Conservation (phyloP, 2,888 invertebrate species). For the Sinohyriopsis cumingii region DNA sequence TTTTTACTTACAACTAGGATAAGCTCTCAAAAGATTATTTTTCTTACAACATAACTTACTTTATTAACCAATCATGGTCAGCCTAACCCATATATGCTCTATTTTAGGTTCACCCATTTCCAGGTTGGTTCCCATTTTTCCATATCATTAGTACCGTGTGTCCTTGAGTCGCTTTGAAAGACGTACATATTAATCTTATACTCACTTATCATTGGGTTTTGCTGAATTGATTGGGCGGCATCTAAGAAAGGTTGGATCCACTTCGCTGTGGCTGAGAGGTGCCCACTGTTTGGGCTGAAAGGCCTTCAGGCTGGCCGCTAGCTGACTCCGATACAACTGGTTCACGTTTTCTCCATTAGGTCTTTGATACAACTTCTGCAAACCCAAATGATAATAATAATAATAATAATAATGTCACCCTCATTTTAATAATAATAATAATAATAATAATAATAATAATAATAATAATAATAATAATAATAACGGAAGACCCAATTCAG, state of each 20-base stretch:
- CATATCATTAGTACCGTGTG: too few species aligned
- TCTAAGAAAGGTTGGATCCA: constrained; percentile 39
- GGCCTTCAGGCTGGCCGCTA: constrained; percentile 58
- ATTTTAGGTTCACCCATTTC: too few species aligned
- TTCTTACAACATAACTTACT: too few species aligned
- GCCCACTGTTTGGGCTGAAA: constrained; percentile 59
- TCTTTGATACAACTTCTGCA: constrained; percentile 53
- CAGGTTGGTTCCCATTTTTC: too few species aligned
- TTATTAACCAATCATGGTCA: too few species aligned
- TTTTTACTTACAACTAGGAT: too few species aligned
- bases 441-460: background rate
- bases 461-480: background rate
- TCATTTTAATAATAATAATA: too few species aligned
- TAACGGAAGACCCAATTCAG: background rate
- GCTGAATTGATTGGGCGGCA: constrained; percentile 49
- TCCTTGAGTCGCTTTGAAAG: too few species aligned
- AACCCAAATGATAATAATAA: constrained; percentile 6
- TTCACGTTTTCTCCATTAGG: constrained; percentile 41
- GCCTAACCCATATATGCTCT: too few species aligned
- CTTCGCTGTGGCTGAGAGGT: constrained; percentile 44
- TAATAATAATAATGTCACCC: too few species aligned
- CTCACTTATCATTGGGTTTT: background rate
- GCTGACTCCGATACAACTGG: constrained; percentile 50
- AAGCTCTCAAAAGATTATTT: too few species aligned
- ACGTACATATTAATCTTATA: background rate